phyloP scores from a whole-genome alignment of 30 jellyfish, hydroid and myxozoan species.

The Chrysaora quinquecirrha region DNA sequence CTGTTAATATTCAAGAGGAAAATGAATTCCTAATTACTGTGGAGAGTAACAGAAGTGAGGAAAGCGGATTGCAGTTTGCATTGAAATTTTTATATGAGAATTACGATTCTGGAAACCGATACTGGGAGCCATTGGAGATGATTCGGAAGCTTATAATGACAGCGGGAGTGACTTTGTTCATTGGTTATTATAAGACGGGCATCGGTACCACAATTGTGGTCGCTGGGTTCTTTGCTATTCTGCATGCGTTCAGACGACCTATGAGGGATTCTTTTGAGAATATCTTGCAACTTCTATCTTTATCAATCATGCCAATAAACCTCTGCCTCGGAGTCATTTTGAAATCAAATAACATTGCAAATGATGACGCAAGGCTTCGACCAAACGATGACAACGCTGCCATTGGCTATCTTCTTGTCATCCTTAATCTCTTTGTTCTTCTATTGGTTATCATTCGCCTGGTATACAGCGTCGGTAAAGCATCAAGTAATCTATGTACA shows the following conservation, averaged over 20 bases:
- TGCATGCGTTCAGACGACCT: neutral
- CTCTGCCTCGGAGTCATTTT: neutral
- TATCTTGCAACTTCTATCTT: neutral
- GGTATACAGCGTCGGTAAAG: too few species aligned
- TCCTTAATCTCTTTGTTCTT: neutral
- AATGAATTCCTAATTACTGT: too few species aligned
- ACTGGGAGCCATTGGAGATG: slow-evolving; percentile 5
- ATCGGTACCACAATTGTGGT: neutral
- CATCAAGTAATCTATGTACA: too few species aligned
- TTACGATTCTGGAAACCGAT: neutral
- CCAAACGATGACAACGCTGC: neutral
- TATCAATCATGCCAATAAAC: neutral
- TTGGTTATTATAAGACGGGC: neutral
- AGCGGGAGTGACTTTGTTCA: neutral
- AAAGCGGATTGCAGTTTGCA: neutral
- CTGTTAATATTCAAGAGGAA: neutral
- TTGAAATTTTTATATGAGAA: neutral
- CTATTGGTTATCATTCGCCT: neutral
- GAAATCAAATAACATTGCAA: neutral
- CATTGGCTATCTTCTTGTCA: neutral
- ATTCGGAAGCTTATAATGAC: neutral
- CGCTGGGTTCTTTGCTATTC: neutral
- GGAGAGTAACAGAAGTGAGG: neutral
- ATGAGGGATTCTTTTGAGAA: neutral
- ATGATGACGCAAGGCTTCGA: neutral